Evolutionary conservation across 2,888 invertebrate species (phyloP).

Genomic region (Parthenolecanium corni): DNA sequence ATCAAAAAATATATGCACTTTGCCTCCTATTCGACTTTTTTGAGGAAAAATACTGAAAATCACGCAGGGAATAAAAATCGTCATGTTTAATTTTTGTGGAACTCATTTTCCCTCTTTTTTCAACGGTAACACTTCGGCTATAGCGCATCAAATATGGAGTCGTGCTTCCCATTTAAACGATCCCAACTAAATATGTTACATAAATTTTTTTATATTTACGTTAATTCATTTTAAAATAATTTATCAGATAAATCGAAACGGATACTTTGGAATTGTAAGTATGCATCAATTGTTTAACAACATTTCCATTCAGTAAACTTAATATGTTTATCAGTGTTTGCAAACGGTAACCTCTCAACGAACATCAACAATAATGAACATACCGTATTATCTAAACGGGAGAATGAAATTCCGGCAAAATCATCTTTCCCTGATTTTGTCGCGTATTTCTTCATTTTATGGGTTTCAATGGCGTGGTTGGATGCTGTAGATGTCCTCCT

Average conservation of each 20-base stretch:
- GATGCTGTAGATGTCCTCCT: background rate
- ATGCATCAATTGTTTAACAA: background rate
- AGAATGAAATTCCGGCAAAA: background rate
- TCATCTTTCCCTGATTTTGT: background rate
- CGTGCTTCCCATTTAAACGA: slow-evolving; percentile 1
- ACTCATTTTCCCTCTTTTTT: too few species aligned
- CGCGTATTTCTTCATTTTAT: background rate
- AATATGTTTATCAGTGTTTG: slow-evolving; percentile 18
- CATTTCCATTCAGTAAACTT: background rate
- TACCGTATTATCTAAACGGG: slow-evolving; percentile 8
- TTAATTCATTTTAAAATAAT: slow-evolving; percentile 8
- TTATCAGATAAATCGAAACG: background rate
- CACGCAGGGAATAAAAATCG: too few species aligned
- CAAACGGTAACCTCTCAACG: slow-evolving; percentile 10
- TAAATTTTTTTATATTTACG: slow-evolving; percentile 20
- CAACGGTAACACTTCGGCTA: slow-evolving; percentile 8
- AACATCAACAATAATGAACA: slow-evolving; percentile 17
- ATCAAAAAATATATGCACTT: too few species aligned
- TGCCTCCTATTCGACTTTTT: too few species aligned
- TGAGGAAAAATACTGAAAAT: too few species aligned
- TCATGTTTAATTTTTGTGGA: too few species aligned
- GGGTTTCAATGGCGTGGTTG: background rate
- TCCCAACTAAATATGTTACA: slow-evolving; percentile 11
- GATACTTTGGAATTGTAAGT: slow-evolving; percentile 8
- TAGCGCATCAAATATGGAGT: slow-evolving; percentile 28